Evolutionary conservation across 2,888 invertebrate genomes (phyloP).

Genomic region (Harpalus rubripes): DNA sequence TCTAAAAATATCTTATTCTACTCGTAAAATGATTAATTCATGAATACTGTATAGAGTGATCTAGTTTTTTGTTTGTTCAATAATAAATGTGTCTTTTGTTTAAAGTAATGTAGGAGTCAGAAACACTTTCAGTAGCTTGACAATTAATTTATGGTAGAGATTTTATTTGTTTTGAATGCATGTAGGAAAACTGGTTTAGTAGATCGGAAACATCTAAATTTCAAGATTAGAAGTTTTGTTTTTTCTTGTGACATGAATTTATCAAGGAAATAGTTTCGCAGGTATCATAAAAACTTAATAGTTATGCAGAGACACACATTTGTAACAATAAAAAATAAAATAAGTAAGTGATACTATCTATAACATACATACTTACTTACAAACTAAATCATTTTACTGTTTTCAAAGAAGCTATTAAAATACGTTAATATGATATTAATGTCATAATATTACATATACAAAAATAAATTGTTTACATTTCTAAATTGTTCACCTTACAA

Average conservation of each 20-base stretch:
- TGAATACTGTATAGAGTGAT: neutral
- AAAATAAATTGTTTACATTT: too few species aligned
- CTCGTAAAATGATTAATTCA: neutral
- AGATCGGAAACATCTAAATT: conserved; percentile 35
- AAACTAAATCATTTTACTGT: neutral
- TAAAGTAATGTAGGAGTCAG: neutral
- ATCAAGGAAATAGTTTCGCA: conserved; percentile 16
- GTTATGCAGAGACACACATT: neutral
- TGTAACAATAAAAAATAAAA: conserved; percentile 1
- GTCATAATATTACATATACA: too few species aligned
- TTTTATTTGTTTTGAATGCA: conserved; percentile 20
- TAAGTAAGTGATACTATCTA: conserved; percentile 6
- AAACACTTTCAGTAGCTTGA: conserved; percentile 6
- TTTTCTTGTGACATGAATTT: neutral
- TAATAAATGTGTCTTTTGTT: conserved; percentile 1
- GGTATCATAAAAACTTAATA: neutral
- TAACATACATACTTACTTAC: conserved; percentile 1
- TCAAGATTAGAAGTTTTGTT: conserved; percentile 17
- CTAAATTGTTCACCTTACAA: too few species aligned
- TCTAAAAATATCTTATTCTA: neutral
- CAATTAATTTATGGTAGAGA: conserved; percentile 14
- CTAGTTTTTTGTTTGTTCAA: neutral
- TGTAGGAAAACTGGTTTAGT: conserved; percentile 13
- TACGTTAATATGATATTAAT: neutral
- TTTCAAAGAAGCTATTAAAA: neutral